Evolutionary conservation across 2,797 vertebrate genomes (phyloP).

Genomic region (Squalus acanthias): DNA sequence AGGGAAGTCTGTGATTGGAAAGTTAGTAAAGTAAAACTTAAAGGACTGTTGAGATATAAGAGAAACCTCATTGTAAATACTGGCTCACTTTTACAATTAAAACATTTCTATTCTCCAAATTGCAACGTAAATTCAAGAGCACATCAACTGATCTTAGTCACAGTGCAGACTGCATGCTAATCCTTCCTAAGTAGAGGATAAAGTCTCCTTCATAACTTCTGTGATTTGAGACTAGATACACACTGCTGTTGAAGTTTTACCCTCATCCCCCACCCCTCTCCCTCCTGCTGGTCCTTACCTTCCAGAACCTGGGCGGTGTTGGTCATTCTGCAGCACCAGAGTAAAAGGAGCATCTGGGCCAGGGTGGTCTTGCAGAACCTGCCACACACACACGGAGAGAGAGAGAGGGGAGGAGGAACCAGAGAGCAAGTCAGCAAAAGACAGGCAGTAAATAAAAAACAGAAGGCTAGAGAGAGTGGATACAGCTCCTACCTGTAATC

Average conservation of each 20-base stretch:
- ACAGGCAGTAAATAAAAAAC: neutral
- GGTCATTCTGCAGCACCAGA: neutral
- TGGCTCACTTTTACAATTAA: neutral
- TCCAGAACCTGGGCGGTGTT: neutral
- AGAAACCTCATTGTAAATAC: neutral
- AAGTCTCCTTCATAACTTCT: neutral
- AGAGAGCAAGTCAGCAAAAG: neutral
- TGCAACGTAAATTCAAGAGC: neutral
- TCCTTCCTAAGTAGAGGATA: neutral
- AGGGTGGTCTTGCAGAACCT: neutral
- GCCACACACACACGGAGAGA: neutral
- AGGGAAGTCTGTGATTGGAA: neutral
- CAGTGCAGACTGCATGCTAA: neutral
- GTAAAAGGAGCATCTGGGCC: neutral
- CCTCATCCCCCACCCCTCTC: neutral
- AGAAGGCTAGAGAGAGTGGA: neutral
- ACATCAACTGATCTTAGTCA: neutral
- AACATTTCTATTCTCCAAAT: neutral
- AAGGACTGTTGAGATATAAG: neutral
- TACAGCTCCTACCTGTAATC: neutral
- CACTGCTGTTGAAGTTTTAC: neutral
- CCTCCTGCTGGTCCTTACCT: slow-evolving; percentile 11
- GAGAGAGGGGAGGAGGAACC: neutral
- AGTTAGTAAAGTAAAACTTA: neutral
- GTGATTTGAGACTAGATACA: neutral